Percentiles rank a stretch among this genome's conserved stretches.
Evolutionary conservation across 37 sponge, comb jelly and placozoan species (phyloP).

Genomic region (Hormiphora californensis): DNA sequence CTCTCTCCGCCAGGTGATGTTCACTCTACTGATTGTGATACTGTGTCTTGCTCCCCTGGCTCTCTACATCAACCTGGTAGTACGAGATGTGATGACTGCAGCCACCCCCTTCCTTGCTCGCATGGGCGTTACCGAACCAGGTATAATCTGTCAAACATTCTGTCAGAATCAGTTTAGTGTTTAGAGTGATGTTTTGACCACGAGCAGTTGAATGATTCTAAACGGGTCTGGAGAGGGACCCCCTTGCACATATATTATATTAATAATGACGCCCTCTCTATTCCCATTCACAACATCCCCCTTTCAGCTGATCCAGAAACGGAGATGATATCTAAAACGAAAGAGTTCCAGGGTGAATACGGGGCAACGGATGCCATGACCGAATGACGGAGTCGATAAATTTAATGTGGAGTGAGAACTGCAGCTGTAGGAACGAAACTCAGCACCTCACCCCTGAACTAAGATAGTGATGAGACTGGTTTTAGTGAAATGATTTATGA

Average conservation of each 20-base stretch:
- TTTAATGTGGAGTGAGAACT: no score
- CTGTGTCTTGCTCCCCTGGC: conserved; percentile 53
- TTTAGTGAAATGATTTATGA: no score
- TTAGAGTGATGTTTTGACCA: no score
- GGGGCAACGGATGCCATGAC: conserved; percentile 34
- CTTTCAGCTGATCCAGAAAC: conserved; percentile 28
- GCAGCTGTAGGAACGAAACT: no score
- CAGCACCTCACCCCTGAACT: no score
- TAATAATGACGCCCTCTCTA: neutral
- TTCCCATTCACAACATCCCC: neutral
- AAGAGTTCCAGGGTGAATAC: conserved; percentile 45
- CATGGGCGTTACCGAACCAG: conserved; percentile 32
- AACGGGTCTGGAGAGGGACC: no score
- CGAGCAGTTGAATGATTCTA: no score
- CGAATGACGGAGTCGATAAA: no score
- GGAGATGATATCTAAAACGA: conserved; percentile 27
- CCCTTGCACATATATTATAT: no score
- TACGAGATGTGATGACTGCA: conserved; percentile 30
- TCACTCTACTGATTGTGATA: conserved; percentile 39
- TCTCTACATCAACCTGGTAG: conserved; percentile 48
- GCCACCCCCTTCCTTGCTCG: conserved; percentile 3
- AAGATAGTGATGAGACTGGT: no score
- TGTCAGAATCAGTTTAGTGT: no score
- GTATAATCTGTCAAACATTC: no score
- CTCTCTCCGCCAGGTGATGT: neutral